Conservation (phyloP, 2,113 vertebrate genomes). For the Trichomycterus rosablanca region DNA sequence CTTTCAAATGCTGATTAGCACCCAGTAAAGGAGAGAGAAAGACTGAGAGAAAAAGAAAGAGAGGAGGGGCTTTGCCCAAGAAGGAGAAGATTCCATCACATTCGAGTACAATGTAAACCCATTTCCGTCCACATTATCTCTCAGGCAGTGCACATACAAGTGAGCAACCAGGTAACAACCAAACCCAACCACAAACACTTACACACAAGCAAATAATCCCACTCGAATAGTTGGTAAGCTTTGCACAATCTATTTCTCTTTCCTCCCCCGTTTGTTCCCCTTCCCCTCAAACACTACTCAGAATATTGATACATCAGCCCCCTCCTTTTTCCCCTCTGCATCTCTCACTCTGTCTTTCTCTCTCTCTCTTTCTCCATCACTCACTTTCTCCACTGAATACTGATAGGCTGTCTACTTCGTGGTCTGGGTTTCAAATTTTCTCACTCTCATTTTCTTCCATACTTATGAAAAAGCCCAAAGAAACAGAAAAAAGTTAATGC, state of each 20-base stretch:
- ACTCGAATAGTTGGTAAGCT: constrained; percentile 52
- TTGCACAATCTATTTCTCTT: constrained; percentile 58
- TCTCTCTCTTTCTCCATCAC: constrained; percentile 69
- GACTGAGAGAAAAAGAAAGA: constrained; percentile 48
- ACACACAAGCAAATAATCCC: constrained; percentile 66
- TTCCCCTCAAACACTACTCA: constrained; percentile 79
- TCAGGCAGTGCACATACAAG: no score
- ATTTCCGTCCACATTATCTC: constrained; percentile 29
- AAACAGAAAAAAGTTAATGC: constrained; percentile 59
- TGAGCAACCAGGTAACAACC: constrained; percentile 26
- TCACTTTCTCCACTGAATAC: constrained; percentile 79
- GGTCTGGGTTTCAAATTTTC: constrained; percentile 74
- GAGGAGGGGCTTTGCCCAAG: constrained; percentile 42
- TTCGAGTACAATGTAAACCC: constrained; percentile 54
- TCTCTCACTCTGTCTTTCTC: constrained; percentile 47
- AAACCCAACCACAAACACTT: constrained; percentile 27
- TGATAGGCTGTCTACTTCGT: constrained; percentile 77
- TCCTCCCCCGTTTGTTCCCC: constrained; percentile 72
- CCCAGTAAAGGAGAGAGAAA: constrained; percentile 55
- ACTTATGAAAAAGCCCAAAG: constrained; percentile 36
- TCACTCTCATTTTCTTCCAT: constrained; percentile 41
- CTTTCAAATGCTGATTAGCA: constrained; percentile 79
- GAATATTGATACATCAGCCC: constrained; percentile 81
- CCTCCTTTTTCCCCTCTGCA: constrained; percentile 50
- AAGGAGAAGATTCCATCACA: constrained; percentile 73